phyloP scores from a whole-genome alignment of 2,888 invertebrate genomes.

The Hanleya hanleyi region DNA sequence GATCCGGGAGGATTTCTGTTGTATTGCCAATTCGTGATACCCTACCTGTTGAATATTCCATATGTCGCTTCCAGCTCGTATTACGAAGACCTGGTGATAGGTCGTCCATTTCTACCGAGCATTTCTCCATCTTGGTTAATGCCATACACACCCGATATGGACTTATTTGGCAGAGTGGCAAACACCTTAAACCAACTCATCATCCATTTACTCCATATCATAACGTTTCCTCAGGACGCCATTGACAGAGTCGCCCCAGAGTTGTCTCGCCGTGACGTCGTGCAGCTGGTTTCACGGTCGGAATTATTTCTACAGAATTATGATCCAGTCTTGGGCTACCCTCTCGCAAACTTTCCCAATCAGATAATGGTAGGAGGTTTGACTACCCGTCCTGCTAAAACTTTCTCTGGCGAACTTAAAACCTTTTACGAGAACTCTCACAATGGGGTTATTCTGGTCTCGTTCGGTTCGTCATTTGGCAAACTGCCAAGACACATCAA shows the following conservation, averaged over 20 bases:
- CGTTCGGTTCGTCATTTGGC: slow-evolving; percentile 40
- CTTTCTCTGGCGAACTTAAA: slow-evolving; percentile 34
- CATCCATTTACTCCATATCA: slow-evolving; percentile 12
- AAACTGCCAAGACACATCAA: neutral
- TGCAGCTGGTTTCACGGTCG: slow-evolving; percentile 17
- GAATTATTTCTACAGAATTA: slow-evolving; percentile 36
- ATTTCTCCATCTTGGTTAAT: slow-evolving; percentile 6
- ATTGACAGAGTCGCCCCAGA: slow-evolving; percentile 37
- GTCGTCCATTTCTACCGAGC: slow-evolving; percentile 6
- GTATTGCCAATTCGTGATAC: slow-evolving; percentile 19
- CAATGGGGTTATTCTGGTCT: slow-evolving; percentile 45
- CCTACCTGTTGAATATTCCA: slow-evolving; percentile 28
- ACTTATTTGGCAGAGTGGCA: neutral
- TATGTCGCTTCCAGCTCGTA: slow-evolving; percentile 19
- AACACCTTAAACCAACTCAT: neutral
- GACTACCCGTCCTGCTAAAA: slow-evolving; percentile 26
- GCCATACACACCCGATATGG: neutral
- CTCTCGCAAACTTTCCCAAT: slow-evolving; percentile 38
- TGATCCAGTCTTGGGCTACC: slow-evolving; percentile 41
- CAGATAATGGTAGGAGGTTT: slow-evolving; percentile 41
- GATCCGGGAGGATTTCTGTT: slow-evolving; percentile 14
- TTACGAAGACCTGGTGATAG: neutral
- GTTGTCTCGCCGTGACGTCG: slow-evolving; percentile 15
- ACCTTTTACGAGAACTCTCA: slow-evolving; percentile 35
- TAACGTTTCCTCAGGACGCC: slow-evolving; percentile 25